These are phyloP conservation scores for Cotesia vestalis DNA, from an alignment of 1,140 invertebrate genomes.

Conservation along the genomic window DNA sequence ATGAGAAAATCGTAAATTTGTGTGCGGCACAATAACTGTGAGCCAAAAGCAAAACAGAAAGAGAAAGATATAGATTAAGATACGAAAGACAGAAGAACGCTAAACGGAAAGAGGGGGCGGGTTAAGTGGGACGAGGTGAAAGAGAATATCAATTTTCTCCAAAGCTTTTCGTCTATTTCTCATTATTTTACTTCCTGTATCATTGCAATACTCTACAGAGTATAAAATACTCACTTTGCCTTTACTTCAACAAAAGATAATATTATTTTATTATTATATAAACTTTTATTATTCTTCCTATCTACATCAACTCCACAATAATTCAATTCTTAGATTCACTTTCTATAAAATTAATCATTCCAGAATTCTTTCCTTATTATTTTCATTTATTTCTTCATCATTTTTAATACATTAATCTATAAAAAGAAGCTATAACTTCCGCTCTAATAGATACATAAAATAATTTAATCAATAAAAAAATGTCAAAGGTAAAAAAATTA, in stretches of 20 bases:
- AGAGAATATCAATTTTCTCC: constrained; percentile 31
- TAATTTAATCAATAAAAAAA: background rate
- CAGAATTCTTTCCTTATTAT: no score
- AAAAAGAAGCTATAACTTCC: no score
- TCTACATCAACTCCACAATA: no score
- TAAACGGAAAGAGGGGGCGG: constrained; percentile 26
- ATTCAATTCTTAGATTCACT: no score
- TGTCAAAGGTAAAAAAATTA: constrained; percentile 3
- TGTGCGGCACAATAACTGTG: constrained; percentile 11
- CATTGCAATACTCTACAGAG: background rate
- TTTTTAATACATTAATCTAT: no score
- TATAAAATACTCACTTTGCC: background rate
- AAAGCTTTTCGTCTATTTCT: constrained; percentile 17
- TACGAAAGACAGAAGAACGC: background rate
- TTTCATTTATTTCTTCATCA: no score
- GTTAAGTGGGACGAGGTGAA: constrained; percentile 33
- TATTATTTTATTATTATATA: no score
- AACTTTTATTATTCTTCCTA: no score
- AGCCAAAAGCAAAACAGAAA: constrained; percentile 2
- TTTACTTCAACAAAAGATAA: no score
- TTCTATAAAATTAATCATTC: no score
- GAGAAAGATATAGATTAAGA: background rate
- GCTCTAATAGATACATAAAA: background rate
- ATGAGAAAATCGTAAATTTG: constrained; percentile 36
- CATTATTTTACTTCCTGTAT: constrained; percentile 10